Percentiles rank a stretch among this genome's conserved stretches.
Conservation (phyloP, 2,113 vertebrate genomes). For the Lontra canadensis region DNA sequence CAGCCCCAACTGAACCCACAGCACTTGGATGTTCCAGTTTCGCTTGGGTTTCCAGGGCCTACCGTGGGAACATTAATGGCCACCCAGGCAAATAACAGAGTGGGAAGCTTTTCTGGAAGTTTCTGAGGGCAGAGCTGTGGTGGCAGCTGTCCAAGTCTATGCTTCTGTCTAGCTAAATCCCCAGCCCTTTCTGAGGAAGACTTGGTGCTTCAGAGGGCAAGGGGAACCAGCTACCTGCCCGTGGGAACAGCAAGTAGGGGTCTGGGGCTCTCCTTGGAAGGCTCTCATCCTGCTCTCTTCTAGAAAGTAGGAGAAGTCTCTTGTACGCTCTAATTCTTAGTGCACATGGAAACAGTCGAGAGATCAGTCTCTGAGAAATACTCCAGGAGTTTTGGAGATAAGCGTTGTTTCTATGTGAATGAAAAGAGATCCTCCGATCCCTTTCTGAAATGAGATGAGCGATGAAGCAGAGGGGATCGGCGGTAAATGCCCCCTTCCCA, state of each 20-base stretch:
- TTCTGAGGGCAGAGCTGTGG: not conserved
- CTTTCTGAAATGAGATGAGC: not conserved
- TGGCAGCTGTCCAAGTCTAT: not conserved
- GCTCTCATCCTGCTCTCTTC: not conserved
- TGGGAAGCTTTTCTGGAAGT: not conserved
- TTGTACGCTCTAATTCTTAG: not conserved
- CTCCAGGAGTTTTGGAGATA: not conserved
- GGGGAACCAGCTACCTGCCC: not conserved
- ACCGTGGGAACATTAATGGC: not conserved
- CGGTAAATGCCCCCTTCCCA: not conserved
- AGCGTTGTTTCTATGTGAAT: not conserved
- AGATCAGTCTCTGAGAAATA: not conserved
- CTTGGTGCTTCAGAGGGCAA: not conserved
- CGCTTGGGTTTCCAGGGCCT: not conserved
- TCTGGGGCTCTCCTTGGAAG: not conserved
- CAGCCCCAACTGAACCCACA: not conserved
- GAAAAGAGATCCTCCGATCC: not conserved
- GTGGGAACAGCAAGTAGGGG: not conserved
- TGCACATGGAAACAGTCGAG: not conserved
- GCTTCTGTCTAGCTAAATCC: not conserved
- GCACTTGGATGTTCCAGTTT: not conserved
- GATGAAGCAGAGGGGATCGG: not conserved
- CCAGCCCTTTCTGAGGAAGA: not conserved
- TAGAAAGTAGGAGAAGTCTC: not conserved
- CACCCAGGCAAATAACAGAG: not conserved